Evolutionary conservation across 1,140 invertebrate species (phyloP), one percentile per base, ranked within the genome.

Genomic region (Cherax quadricarinatus): DNA sequence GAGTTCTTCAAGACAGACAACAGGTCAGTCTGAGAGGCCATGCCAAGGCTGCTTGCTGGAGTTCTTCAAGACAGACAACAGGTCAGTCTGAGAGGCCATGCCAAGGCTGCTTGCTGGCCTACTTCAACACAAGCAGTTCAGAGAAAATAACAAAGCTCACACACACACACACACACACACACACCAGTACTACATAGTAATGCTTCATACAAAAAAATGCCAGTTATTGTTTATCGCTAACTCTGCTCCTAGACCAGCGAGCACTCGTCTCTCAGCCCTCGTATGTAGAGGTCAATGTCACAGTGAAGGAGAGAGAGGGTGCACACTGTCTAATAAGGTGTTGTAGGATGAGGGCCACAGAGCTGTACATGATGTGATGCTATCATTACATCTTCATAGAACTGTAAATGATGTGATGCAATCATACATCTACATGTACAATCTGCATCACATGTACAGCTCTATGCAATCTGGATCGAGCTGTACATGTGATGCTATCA

Each of bases 191-290:
- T 87, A 87, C 85, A 30, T 49, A 87, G 70, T 87, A 87, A 87
- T 87, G 73, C 70, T 87, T 21, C 85, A n/a, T 87, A n/a, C 30
- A 73, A 62, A 87, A 87, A 66, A 87, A 87, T 87, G 70, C 48
- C 85, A 78, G 48, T 53, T 73, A 49, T 73, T 21, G 18, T 48
- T 49, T 86, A 66, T 30, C 70, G 30, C 21, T 30, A 30, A 75
- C 70, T 75, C 24, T 30, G 70, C 70, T 75, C 24, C 24, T 12
- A 10, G 70, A 75, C 24, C 24, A n/a, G 30, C 21, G 12, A 14
- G 5, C 53, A 57, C 21, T 6, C 18, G 14, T 66, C 21, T 66
- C 62, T 66, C 14, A 66, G 62, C 5, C 18, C 70, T 30, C n/a
- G 30, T 9, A 7, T 75, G 70, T 5, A 75, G n/a, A 30, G 21